phyloP scores from a whole-genome alignment of 1,140 invertebrate species.

The Pseudomyrmex concolor region DNA sequence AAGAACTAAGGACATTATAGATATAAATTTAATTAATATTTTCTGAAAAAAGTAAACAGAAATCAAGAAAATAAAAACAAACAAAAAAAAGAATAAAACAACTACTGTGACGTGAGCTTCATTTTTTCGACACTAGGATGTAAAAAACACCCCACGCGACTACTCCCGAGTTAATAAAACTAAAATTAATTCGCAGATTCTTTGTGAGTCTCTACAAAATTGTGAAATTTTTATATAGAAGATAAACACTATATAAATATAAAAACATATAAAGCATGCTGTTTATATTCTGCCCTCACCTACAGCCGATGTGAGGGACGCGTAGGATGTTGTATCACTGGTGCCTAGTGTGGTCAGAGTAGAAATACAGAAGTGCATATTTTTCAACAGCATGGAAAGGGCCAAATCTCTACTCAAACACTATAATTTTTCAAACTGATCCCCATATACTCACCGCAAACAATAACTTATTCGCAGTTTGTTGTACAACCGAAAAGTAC shows the following conservation, averaged over 20 bases:
- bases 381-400: constrained; percentile 78
- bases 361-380: constrained; percentile 79
- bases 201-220: constrained; percentile 29
- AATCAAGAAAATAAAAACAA: too few relatives aligned
- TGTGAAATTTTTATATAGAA: constrained; percentile 13
- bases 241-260: constrained; percentile 26
- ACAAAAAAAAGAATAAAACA: too few relatives aligned
- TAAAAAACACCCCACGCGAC: too few relatives aligned
- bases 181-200: neutral
- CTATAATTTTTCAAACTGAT: constrained; percentile 75
- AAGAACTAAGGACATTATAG: too few relatives aligned
- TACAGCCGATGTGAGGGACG: constrained; percentile 84
- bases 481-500: neutral
- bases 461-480: constrained; percentile 50
- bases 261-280: constrained; percentile 74
- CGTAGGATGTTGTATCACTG: constrained; percentile 83
- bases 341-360: constrained; percentile 82
- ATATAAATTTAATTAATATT: too few relatives aligned
- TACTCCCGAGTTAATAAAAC: constrained; percentile 47
- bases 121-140: too few relatives aligned
- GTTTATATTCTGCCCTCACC: constrained; percentile 81
- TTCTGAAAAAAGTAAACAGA: too few relatives aligned
- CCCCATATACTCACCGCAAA: constrained; percentile 65
- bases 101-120: too few relatives aligned
- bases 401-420: constrained; percentile 76